A percentile compares a stretch with the other conserved stretches of the same genome.
phyloP scores from a whole-genome alignment of 1,140 invertebrate species.

The Latrodectus geometricus region DNA sequence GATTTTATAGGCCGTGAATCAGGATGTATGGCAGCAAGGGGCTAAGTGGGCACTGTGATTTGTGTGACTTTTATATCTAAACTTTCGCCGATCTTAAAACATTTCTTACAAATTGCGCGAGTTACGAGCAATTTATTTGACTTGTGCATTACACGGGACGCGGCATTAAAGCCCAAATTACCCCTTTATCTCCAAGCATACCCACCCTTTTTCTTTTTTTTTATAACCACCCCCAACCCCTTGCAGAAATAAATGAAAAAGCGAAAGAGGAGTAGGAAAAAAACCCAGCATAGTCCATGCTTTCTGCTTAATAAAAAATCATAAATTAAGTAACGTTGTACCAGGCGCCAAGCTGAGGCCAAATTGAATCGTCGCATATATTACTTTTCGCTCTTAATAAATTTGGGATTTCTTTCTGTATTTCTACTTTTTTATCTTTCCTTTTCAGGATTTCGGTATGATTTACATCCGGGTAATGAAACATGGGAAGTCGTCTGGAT shows the following conservation, averaged over 20 bases:
- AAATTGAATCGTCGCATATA: slow-evolving; percentile 58
- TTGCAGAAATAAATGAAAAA: not conserved
- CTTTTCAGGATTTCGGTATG: slow-evolving; percentile 7
- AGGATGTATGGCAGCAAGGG: slow-evolving; percentile 60
- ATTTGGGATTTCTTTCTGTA: slow-evolving; percentile 36
- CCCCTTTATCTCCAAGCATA: slow-evolving; percentile 52
- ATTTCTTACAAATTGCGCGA: slow-evolving; percentile 63
- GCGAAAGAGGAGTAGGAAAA: slow-evolving; percentile 24
- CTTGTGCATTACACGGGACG: slow-evolving; percentile 60
- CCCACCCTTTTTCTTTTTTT: slow-evolving; percentile 25
- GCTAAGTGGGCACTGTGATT: slow-evolving; percentile 62
- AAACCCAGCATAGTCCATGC: slow-evolving; percentile 14
- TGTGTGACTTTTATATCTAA: slow-evolving; percentile 63
- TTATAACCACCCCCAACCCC: slow-evolving; percentile 33
- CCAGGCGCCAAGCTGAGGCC: slow-evolving; percentile 24
- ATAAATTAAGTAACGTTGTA: slow-evolving; percentile 49
- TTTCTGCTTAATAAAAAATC: slow-evolving; percentile 59
- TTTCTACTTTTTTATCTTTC: slow-evolving; percentile 20
- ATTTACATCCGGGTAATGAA: slow-evolving; percentile 46
- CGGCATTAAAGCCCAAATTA: slow-evolving; percentile 61
- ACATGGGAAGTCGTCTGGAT: slow-evolving; percentile 7
- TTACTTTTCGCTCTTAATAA: slow-evolving; percentile 44
- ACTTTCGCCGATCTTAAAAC: slow-evolving; percentile 63
- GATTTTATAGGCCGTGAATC: slow-evolving; percentile 61
- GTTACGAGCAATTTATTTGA: slow-evolving; percentile 63